Conservation (phyloP, 2,888 invertebrate genomes). For the Lasioglossum malachurum region DNA sequence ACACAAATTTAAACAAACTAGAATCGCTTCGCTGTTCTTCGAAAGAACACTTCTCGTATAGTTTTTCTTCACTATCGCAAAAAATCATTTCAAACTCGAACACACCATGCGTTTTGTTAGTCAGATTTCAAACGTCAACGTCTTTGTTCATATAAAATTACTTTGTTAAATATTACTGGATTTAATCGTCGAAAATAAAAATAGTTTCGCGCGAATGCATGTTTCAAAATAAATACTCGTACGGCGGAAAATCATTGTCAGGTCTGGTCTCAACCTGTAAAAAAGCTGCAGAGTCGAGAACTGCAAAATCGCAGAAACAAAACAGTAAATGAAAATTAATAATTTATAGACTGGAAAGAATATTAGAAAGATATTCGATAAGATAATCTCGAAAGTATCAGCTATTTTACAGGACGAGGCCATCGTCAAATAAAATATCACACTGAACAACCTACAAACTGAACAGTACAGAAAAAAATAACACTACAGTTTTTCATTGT, state of each 20-base stretch:
- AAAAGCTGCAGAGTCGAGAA: not conserved
- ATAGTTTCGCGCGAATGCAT: not conserved
- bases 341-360: not conserved
- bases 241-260: slow-evolving; percentile 30
- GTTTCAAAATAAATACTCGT: slow-evolving; percentile 14
- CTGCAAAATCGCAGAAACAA: too few relatives aligned
- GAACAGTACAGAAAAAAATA: slow-evolving; percentile 11
- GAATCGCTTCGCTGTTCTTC: not conserved
- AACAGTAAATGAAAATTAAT: not conserved
- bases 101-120: slow-evolving; percentile 75
- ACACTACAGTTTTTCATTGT: slow-evolving; percentile 66
- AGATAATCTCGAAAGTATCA: too few relatives aligned
- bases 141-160: slow-evolving; percentile 41
- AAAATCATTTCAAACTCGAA: slow-evolving; percentile 48
- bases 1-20: not conserved
- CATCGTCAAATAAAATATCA: slow-evolving; percentile 1
- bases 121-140: slow-evolving; percentile 60
- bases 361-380: too few relatives aligned
- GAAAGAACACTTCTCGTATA: not conserved
- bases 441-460: slow-evolving; percentile 12
- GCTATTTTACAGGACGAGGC: slow-evolving; percentile 24
- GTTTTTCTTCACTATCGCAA: slow-evolving; percentile 10
- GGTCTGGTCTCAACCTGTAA: slow-evolving; percentile 29
- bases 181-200: slow-evolving; percentile 1
- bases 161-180: slow-evolving; percentile 53